Evolutionary conservation across 64 coral and sea anemone species (phyloP), one percentile per base, ranked within the genome.

Genomic region (Stichodactyla mertensii): DNA sequence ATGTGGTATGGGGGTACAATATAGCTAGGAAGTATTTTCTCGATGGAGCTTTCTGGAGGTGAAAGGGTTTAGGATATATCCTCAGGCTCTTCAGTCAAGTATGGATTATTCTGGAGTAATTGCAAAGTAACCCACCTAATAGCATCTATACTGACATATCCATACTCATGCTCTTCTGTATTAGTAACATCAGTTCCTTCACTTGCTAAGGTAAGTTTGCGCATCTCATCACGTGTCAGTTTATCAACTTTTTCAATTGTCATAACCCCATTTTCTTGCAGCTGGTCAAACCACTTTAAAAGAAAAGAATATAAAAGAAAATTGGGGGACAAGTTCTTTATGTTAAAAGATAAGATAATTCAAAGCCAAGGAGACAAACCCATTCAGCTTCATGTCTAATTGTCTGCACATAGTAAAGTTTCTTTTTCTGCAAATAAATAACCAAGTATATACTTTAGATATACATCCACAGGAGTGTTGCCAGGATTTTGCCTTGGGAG

Each of bases 111-210:
- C 36, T 45, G 8, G 56, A 58, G 6, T 58, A 16, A 66, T 66
- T 6, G 5, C 19, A 67, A 20, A n/a, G 7, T 20, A 69, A 69
- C 64, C 64, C 16, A 79, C 82, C 57, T 84, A 18, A 84, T 84
- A 23, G 13, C 51, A 19, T 84, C 82, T 55, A 55, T 16, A 26
- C 12, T 0, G 9, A 96, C 64, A 5, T 92, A 77, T 26, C 91
- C 91, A 87, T 96, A 96, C 45, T 96, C 94, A 69, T 92, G 88
- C 12, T 85, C 71, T 52, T 80, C 80, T 55, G 91, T 92, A 71
- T 96, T 96, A 51, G 91, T 92, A 0, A 96, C 66, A 79, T 96
- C 94, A 53, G 94, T 96, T 77, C 88, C 91, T 79, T 96, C 94
- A 80, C 86, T 53, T 5, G 87, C 64, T 81, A 88, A 53, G 55